Evolutionary conservation across 2,888 invertebrate genomes (phyloP), one percentile per base, ranked within the genome.

Genomic region (Lasioglossum vierecki): DNA sequence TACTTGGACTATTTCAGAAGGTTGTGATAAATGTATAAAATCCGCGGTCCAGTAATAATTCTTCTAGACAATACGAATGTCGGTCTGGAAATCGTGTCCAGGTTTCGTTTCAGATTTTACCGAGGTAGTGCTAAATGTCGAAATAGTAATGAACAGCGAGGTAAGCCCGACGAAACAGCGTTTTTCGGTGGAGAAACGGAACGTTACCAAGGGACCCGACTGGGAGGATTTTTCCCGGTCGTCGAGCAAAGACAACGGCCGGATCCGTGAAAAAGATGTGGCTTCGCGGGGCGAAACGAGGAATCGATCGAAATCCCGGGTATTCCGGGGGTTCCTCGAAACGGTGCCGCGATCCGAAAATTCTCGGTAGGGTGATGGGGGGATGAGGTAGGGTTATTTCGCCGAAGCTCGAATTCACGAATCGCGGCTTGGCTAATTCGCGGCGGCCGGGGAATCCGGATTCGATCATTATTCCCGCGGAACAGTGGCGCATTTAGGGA

Each of bases 401-500:
- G 18, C 30, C 8, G 66, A 30, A 35, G 18, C 66, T 35, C 35
- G 35, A 18, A 35, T 66, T 66, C 35, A 35, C 30, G 66, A 66
- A 35, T 66, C 66, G 66, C 66, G 66, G 66, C 26, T 26, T 13
- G 35, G 66, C 68, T 79, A 74, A 76, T 73, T 80, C 77, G 26
- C 63, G 53, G 39, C 76, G 44, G 49, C 46, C 60, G 41, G 41
- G 53, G 53, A 70, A 57, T 46, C 60, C 60, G 26, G 41, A 39
- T 75, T 78, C 73, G 70, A 82, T 88, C 76, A 80, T 85, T 80
- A 80, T 85, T 80, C 39, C 53, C 85, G 63, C 13, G 75, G 53
- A 79, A 81, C 71, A 76, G 49, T 76, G 78, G 77, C 57, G 80
- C 78, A 70, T 82, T 86, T 84, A 83, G 76, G 82, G 66, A 83